Conservation (phyloP, 2,797 vertebrate species). For the Enteromius paludinosus region DNA sequence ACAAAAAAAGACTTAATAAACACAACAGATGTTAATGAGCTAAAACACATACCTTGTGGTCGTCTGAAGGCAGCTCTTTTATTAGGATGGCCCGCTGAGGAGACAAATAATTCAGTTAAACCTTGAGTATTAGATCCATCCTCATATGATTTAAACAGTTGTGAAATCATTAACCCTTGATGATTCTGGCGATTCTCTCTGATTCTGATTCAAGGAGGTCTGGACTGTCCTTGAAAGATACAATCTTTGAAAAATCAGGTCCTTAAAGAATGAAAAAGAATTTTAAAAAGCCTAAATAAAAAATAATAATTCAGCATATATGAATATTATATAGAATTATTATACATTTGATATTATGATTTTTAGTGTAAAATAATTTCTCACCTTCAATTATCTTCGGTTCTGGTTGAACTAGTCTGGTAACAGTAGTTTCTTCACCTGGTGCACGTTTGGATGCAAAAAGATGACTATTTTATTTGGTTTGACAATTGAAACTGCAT, state of each 20-base stretch:
- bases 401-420: conserved; percentile 62
- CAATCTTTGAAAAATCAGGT: conserved; percentile 77
- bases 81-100: conserved; percentile 53
- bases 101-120: neutral
- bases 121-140: neutral
- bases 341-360: neutral
- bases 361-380: conserved; percentile 11
- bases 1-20: neutral
- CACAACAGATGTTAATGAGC: neutral
- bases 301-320: neutral
- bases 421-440: conserved; percentile 38
- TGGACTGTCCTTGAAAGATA: conserved; percentile 70
- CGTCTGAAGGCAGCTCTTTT: conserved; percentile 43
- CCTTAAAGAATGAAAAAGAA: conserved; percentile 59
- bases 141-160: neutral
- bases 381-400: conserved; percentile 79
- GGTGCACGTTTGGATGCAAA: neutral
- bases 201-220: conserved; percentile 73
- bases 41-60: conserved; percentile 50
- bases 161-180: conserved; percentile 70
- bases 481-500: neutral
- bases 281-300: neutral
- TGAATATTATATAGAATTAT: neutral
- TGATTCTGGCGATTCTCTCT: conserved; percentile 76
- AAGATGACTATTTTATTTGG: neutral